Conservation (phyloP, 2,797 vertebrate species). For the Fundulus diaphanus region DNA sequence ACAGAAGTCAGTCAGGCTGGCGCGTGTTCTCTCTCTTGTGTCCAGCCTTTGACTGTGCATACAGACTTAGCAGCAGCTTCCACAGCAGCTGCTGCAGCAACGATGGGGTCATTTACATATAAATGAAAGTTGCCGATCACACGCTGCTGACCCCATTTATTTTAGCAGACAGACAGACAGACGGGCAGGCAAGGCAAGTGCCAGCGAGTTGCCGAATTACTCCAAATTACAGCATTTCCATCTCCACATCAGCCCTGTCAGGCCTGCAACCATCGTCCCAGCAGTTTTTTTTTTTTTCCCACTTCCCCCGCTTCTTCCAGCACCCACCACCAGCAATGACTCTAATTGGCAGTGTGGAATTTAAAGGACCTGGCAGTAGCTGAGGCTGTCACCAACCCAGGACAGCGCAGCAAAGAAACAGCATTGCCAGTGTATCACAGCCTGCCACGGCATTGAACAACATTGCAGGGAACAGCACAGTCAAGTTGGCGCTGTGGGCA, state of each 20-base stretch:
- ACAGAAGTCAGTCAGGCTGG: constrained; percentile 34
- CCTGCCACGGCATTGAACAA: constrained; percentile 39
- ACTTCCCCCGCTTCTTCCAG: constrained; percentile 32
- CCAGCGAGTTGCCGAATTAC: constrained; percentile 86
- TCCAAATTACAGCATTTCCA: constrained; percentile 88
- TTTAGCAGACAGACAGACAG: constrained; percentile 85
- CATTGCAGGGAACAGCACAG: constrained; percentile 40
- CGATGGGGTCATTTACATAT: constrained; percentile 87
- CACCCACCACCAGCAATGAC: constrained; percentile 74
- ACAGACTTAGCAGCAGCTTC: constrained; percentile 69
- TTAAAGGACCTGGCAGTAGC: constrained; percentile 82
- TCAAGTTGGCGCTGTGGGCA: constrained; percentile 50
- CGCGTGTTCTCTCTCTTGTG: constrained; percentile 48
- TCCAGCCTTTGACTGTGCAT: constrained; percentile 60
- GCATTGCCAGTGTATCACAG: constrained; percentile 63
- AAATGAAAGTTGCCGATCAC: constrained; percentile 91
- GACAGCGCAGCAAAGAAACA: constrained; percentile 70
- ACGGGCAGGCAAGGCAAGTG: constrained; percentile 83
- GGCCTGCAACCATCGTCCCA: constrained; percentile 76
- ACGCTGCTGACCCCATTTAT: constrained; percentile 88
- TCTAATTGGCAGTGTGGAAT: constrained; percentile 86
- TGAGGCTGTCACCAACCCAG: constrained; percentile 74
- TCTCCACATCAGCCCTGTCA: constrained; percentile 85
- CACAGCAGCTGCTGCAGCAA: constrained; percentile 76
- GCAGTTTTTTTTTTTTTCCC: constrained; percentile 54